Conservation (phyloP, 1,140 invertebrate species). For the Formica exsecta region DNA sequence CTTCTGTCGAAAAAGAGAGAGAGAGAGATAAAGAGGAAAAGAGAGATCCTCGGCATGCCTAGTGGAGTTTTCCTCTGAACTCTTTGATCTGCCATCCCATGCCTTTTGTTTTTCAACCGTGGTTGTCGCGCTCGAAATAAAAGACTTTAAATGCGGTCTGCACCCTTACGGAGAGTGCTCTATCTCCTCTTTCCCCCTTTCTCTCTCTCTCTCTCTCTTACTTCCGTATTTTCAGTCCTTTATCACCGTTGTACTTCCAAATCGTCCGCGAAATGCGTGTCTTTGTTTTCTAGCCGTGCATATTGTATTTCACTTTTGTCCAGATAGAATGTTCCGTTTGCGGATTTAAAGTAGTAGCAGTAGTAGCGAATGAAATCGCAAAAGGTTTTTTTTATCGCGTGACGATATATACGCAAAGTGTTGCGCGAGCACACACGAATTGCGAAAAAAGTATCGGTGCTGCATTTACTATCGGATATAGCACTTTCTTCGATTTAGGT, state of each 20-base stretch:
- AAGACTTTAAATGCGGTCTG: conserved; percentile 74
- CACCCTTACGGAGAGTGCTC: not conserved
- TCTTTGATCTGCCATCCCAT: conserved; percentile 74
- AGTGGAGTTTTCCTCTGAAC: conserved; percentile 65
- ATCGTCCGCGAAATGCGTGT: conserved; percentile 66
- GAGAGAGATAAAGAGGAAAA: not conserved
- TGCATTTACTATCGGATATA: not conserved
- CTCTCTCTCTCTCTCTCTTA: not conserved
- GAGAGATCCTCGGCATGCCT: conserved; percentile 29
- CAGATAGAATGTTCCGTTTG: conserved; percentile 12
- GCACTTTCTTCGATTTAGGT: not conserved
- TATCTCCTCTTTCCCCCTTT: not conserved
- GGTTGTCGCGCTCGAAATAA: conserved; percentile 72
- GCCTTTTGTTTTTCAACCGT: conserved; percentile 77
- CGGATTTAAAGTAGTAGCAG: conserved; percentile 11
- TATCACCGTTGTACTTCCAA: conserved; percentile 61
- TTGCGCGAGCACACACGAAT: too few species aligned
- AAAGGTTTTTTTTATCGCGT: not conserved
- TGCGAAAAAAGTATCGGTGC: conserved; percentile 9
- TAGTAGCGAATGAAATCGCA: not conserved
- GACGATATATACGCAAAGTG: not conserved
- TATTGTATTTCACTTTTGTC: conserved; percentile 14
- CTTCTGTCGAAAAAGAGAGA: not conserved
- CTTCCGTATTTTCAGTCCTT: conserved; percentile 42
- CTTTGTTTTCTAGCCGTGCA: conserved; percentile 37